phyloP scores from a whole-genome alignment of 2,888 invertebrate genomes.

The Melipona bicolor region DNA sequence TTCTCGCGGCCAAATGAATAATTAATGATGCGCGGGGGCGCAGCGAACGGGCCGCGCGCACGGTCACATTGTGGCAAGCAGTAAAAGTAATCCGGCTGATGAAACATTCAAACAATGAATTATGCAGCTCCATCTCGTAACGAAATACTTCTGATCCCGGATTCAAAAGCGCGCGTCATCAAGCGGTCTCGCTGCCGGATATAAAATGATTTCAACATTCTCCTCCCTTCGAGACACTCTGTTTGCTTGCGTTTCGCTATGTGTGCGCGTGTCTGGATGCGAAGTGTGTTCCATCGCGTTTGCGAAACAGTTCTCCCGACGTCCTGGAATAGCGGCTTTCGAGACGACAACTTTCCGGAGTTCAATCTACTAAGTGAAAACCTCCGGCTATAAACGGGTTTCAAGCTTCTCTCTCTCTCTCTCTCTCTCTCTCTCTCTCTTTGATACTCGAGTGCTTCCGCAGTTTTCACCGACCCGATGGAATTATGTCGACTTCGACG shows the following conservation, averaged over 20 bases:
- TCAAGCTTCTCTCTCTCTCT: slow-evolving; percentile 39
- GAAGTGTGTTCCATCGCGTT: slow-evolving; percentile 34
- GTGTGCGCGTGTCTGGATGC: slow-evolving; percentile 1
- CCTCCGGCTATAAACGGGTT: slow-evolving; percentile 63
- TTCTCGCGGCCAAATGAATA: slow-evolving; percentile 47
- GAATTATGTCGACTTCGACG: slow-evolving; percentile 72
- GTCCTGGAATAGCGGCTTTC: slow-evolving; percentile 53
- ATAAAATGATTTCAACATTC: slow-evolving; percentile 50
- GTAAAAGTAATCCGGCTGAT: slow-evolving; percentile 49
- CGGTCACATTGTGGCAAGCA: slow-evolving; percentile 33
- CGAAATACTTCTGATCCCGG: slow-evolving; percentile 54
- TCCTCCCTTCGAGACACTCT: not conserved
- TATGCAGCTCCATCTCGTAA: slow-evolving; percentile 53
- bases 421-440: not conserved
- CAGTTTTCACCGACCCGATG: slow-evolving; percentile 71
- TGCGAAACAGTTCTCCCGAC: slow-evolving; percentile 45
- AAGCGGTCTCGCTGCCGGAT: slow-evolving; percentile 14
- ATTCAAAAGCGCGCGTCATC: slow-evolving; percentile 47
- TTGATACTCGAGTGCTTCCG: slow-evolving; percentile 39
- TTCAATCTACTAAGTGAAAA: slow-evolving; percentile 81
- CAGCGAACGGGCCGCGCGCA: not conserved
- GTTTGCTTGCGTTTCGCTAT: too few relatives aligned
- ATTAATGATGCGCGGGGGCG: slow-evolving; percentile 42
- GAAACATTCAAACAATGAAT: slow-evolving; percentile 61
- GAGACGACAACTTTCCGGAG: slow-evolving; percentile 63